These are phyloP conservation scores for Varanus salvator DNA, from an alignment of 2,113 vertebrate species.

Conservation along the genomic window DNA sequence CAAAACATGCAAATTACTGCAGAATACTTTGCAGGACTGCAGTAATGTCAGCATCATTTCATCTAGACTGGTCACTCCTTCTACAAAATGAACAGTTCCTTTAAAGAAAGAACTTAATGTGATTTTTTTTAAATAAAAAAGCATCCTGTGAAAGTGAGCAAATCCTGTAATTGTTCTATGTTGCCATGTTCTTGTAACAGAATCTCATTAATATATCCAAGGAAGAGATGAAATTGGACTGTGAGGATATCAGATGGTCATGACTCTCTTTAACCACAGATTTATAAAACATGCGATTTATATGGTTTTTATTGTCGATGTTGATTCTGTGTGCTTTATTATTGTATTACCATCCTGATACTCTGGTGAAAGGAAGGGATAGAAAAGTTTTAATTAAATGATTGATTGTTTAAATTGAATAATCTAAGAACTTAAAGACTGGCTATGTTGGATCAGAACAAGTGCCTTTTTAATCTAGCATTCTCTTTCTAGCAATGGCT, in stretches of 20 bases:
- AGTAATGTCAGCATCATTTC: not conserved
- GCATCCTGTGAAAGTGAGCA: not conserved
- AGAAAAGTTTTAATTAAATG: too few species aligned
- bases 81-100: too few species aligned
- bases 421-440: not conserved
- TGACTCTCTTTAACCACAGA: not conserved
- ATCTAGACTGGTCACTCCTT: not conserved
- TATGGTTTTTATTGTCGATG: too few species aligned
- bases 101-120: not conserved
- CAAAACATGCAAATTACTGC: not conserved
- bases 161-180: not conserved
- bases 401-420: not conserved
- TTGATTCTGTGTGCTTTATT: too few species aligned
- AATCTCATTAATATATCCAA: too few species aligned
- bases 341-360: too few species aligned
- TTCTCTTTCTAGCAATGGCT: not conserved
- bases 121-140: not conserved
- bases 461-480: not conserved
- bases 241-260: not conserved
- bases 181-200: not conserved
- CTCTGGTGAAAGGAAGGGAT: too few species aligned
- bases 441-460: not conserved
- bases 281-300: not conserved
- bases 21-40: too few species aligned
- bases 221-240: not conserved